phyloP scores from a whole-genome alignment of 2,888 invertebrate genomes.

The Stegophylla sp. region DNA sequence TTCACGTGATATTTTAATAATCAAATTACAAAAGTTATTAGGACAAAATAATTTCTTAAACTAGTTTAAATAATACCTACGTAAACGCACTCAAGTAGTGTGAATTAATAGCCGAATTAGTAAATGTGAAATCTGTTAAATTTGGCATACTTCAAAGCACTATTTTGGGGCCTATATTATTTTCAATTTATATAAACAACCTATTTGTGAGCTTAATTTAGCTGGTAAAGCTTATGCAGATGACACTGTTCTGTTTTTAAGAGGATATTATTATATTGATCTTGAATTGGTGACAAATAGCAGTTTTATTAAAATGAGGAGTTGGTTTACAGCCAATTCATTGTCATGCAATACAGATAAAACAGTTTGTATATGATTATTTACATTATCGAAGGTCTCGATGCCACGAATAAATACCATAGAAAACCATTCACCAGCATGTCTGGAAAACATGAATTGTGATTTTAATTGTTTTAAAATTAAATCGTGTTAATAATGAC shows the following conservation, averaged over 20 bases:
- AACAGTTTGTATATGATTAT: slow-evolving; percentile 21
- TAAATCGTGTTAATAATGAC: background rate
- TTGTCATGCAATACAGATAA: background rate
- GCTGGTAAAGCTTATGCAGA: background rate
- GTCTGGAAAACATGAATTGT: background rate
- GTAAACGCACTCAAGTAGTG: background rate
- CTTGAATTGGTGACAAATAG: background rate
- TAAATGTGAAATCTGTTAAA: background rate
- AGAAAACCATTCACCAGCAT: background rate
- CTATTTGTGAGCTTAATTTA: slow-evolving; percentile 10
- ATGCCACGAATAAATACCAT: background rate
- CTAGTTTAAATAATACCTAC: background rate
- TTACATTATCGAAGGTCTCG: background rate
- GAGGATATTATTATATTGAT: background rate
- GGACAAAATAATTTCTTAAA: background rate
- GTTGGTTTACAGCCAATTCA: background rate
- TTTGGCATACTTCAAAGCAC: background rate
- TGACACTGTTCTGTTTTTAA: background rate
- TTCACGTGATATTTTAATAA: background rate
- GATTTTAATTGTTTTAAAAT: slow-evolving; percentile 18
- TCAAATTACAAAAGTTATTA: background rate
- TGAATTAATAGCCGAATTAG: background rate
- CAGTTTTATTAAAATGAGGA: slow-evolving; percentile 10
- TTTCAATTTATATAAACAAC: slow-evolving; percentile 18
- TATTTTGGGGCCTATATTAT: slow-evolving; percentile 1